phyloP scores from a whole-genome alignment of 1,140 invertebrate species.

The Drosophila malerkotliana region DNA sequence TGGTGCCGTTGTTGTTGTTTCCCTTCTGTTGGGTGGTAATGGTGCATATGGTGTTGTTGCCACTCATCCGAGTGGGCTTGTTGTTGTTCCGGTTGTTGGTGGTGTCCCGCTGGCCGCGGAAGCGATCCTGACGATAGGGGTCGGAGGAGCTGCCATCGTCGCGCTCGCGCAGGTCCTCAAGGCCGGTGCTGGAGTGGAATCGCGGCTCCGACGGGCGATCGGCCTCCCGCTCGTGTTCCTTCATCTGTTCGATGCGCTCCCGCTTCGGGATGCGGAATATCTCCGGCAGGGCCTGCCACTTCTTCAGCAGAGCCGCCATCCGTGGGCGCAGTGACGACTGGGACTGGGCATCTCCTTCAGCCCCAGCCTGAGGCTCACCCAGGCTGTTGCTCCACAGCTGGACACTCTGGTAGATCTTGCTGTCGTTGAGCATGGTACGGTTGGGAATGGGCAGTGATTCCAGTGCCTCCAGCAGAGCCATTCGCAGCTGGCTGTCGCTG shows the following conservation, averaged over 20 bases:
- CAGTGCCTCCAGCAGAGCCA: slow-evolving; percentile 91
- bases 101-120: slow-evolving; percentile 49
- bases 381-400: slow-evolving; percentile 89
- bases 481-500: slow-evolving; percentile 86
- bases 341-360: slow-evolving; percentile 14
- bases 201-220: slow-evolving; percentile 62
- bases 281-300: slow-evolving; percentile 84
- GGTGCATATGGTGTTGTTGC: slow-evolving; percentile 61
- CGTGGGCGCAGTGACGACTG: slow-evolving; percentile 55
- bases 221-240: slow-evolving; percentile 95
- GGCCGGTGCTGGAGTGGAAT: slow-evolving; percentile 58
- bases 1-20: slow-evolving; percentile 16
- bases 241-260: slow-evolving; percentile 95
- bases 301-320: slow-evolving; percentile 32
- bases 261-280: slow-evolving; percentile 98
- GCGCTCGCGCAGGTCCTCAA: slow-evolving; percentile 48
- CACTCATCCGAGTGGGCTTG: slow-evolving; percentile 54
- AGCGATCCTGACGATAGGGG: slow-evolving; percentile 84
- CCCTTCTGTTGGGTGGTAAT: slow-evolving; percentile 51
- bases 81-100: slow-evolving; percentile 34
- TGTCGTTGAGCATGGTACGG: slow-evolving; percentile 96
- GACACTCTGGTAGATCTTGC: slow-evolving; percentile 93
- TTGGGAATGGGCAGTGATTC: slow-evolving; percentile 95
- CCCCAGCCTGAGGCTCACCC: slow-evolving; percentile 40
- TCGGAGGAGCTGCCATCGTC: slow-evolving; percentile 52